These are phyloP conservation scores for Sardina pilchardus DNA, from an alignment of 2,113 vertebrate genomes.

Conservation along the genomic window DNA sequence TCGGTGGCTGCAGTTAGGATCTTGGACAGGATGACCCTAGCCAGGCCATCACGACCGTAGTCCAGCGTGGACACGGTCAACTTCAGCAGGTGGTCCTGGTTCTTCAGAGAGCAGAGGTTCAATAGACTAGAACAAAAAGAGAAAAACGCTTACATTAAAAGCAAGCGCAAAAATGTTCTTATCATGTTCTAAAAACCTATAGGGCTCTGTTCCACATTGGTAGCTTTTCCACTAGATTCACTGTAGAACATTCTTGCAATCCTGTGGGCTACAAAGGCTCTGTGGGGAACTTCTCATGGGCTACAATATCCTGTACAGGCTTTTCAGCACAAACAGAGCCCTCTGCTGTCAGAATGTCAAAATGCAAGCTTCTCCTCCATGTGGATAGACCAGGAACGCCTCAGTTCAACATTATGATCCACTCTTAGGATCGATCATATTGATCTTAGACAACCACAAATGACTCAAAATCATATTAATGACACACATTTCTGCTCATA, in stretches of 20 bases:
- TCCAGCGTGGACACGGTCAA: slow-evolving; percentile 93
- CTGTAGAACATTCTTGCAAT: not conserved
- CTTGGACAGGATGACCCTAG: slow-evolving; percentile 96
- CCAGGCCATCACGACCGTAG: slow-evolving; percentile 94
- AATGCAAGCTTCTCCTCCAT: not conserved
- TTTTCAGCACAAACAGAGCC: not conserved
- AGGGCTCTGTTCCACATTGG: too few species aligned
- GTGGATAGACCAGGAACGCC: not conserved
- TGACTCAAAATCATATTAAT: too few species aligned
- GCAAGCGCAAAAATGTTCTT: not conserved
- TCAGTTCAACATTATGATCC: not conserved
- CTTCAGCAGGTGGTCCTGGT: slow-evolving; percentile 95
- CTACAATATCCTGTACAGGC: not conserved
- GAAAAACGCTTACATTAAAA: not conserved
- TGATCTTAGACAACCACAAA: not conserved
- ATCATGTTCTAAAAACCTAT: not conserved
- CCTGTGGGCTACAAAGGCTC: not conserved
- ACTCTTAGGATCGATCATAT: not conserved
- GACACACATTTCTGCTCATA: too few species aligned
- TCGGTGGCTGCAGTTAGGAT: slow-evolving; percentile 94
- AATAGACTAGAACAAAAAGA: slow-evolving; percentile 80
- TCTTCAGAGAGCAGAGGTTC: slow-evolving; percentile 95
- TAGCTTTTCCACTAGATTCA: not conserved
- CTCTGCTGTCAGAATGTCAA: not conserved
- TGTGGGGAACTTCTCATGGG: not conserved